These are phyloP conservation scores for Hoplostethus atlanticus DNA, from an alignment of 2,797 vertebrate species.

Conservation along the genomic window DNA sequence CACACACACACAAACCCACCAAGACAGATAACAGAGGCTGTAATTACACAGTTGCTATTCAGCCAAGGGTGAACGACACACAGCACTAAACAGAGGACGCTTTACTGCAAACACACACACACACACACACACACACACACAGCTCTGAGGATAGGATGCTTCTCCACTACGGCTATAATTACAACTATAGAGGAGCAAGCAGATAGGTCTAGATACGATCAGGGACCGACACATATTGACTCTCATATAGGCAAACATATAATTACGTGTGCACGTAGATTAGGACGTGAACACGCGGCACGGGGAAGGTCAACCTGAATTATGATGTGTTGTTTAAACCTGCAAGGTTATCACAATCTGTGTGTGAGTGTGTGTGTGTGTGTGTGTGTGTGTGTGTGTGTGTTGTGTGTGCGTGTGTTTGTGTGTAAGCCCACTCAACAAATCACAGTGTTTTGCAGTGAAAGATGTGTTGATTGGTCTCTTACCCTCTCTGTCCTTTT, in stretches of 20 bases:
- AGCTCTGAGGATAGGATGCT: slow-evolving; percentile 46
- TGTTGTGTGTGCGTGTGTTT: not conserved
- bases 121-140: not conserved
- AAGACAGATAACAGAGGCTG: slow-evolving; percentile 60
- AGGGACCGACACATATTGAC: slow-evolving; percentile 15
- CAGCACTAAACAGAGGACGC: slow-evolving; percentile 31
- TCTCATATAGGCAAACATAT: slow-evolving; percentile 47
- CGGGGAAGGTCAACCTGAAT: slow-evolving; percentile 58
- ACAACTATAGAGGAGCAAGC: slow-evolving; percentile 43
- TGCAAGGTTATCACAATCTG: slow-evolving; percentile 52
- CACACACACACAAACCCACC: slow-evolving; percentile 46
- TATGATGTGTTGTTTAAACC: slow-evolving; percentile 24
- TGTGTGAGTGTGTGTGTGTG: not conserved
- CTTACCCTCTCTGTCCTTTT: slow-evolving; percentile 27
- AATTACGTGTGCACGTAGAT: slow-evolving; percentile 56
- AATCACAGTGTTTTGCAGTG: slow-evolving; percentile 24
- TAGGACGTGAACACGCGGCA: slow-evolving; percentile 20
- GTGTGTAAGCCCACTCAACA: slow-evolving; percentile 28
- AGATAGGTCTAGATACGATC: slow-evolving; percentile 46
- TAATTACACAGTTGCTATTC: slow-evolving; percentile 66
- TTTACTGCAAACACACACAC: slow-evolving; percentile 36
- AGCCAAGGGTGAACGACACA: slow-evolving; percentile 54
- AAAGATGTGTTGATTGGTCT: slow-evolving; percentile 37
- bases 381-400: slow-evolving; percentile 3
- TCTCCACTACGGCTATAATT: slow-evolving; percentile 58